A percentile compares a stretch with the other conserved stretches of the same genome.
Evolutionary conservation across 23 tunicate genomes (phyloP).

Genomic region (Ascidia mentula): DNA sequence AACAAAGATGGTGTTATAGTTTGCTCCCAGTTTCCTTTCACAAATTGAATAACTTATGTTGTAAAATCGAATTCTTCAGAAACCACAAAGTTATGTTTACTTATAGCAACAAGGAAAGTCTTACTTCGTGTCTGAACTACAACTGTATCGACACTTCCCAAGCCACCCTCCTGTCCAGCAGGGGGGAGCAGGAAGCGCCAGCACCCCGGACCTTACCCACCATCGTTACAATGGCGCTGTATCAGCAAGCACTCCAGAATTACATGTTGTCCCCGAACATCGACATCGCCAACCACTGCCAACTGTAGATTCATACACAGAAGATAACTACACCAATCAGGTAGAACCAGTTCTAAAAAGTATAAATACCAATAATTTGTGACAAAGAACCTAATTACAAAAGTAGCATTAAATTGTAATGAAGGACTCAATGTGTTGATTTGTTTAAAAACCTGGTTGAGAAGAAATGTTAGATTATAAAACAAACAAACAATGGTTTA

Average conservation of each 20-base stretch:
- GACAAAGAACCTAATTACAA: background rate
- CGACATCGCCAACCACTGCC: conserved; percentile 53
- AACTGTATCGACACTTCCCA: conserved; percentile 58
- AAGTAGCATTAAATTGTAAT: background rate
- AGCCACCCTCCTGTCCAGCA: conserved; percentile 43
- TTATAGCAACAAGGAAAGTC: conserved; percentile 36
- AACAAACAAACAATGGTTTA: background rate
- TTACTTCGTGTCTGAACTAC: conserved; percentile 69
- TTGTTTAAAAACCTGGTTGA: background rate
- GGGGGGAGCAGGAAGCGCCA: conserved; percentile 58
- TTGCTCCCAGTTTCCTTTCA: no score
- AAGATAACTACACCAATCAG: conserved; percentile 11
- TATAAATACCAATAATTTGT: no score
- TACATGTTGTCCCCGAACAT: conserved; percentile 49
- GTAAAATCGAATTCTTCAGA: no score
- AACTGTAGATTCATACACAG: conserved; percentile 33
- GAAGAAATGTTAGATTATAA: no score
- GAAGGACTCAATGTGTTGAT: background rate
- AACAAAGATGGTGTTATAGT: no score
- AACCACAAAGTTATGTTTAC: background rate
- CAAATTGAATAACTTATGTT: no score
- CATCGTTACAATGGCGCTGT: conserved; percentile 54
- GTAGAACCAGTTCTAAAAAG: background rate
- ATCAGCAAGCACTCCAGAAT: conserved; percentile 84
- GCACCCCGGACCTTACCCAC: conserved; percentile 79